Conservation (phyloP, 2,113 vertebrate species). For the Hyaena hyaena region DNA sequence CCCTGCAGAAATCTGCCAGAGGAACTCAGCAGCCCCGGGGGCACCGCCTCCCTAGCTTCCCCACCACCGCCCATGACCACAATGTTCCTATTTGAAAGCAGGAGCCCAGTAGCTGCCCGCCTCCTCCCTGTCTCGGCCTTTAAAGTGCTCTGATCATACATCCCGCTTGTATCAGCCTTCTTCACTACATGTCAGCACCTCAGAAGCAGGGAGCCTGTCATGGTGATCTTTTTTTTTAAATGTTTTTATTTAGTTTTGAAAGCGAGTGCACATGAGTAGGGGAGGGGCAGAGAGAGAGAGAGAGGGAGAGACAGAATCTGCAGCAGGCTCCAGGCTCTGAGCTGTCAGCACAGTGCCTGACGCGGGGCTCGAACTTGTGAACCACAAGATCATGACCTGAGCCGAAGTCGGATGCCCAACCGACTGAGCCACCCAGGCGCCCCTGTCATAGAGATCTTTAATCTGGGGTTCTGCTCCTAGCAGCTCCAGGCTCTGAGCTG, state of each 20-base stretch:
- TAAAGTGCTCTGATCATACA: not conserved
- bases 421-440: too few relatives aligned
- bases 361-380: too few relatives aligned
- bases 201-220: not conserved
- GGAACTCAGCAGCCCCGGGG: not conserved
- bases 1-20: not conserved
- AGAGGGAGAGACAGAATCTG: too few relatives aligned
- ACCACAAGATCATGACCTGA: too few relatives aligned
- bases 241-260: too few relatives aligned
- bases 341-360: too few relatives aligned
- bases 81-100: not conserved
- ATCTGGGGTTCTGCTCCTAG: not conserved
- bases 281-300: too few relatives aligned
- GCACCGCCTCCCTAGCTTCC: not conserved
- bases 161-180: not conserved
- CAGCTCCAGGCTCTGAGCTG: too few relatives aligned
- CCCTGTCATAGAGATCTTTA: too few relatives aligned
- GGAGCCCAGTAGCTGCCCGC: not conserved
- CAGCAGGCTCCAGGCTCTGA: too few relatives aligned
- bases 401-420: too few relatives aligned
- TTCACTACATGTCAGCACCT: not conserved
- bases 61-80: not conserved
- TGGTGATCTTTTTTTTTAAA: not conserved
- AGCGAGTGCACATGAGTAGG: too few relatives aligned
- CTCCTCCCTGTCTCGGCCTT: not conserved